Percentiles rank a stretch among this genome's conserved stretches.
These are phyloP conservation scores for Eleutherodactylus coqui DNA, from an alignment of 2,797 vertebrate genomes.

Conservation along the genomic window DNA sequence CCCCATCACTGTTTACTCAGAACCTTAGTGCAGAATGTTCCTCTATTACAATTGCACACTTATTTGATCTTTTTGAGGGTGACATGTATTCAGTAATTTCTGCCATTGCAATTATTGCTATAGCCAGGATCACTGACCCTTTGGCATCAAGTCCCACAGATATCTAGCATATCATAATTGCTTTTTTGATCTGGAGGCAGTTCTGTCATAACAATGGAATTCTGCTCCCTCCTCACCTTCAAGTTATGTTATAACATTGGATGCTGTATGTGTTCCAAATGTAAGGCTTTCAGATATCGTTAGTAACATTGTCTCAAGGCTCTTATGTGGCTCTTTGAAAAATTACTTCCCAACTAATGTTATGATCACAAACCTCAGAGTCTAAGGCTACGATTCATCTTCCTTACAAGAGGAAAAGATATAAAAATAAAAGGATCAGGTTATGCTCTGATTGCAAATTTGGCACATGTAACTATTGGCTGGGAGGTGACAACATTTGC, in stretches of 20 bases:
- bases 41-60: neutral
- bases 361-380: constrained; percentile 15
- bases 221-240: constrained; percentile 28
- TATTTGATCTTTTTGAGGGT: constrained; percentile 7
- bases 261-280: constrained; percentile 24
- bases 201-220: constrained; percentile 36
- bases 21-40: neutral
- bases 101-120: constrained; percentile 29
- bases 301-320: constrained; percentile 15
- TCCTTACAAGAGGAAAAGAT: neutral
- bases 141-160: constrained; percentile 3
- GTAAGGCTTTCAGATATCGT: neutral
- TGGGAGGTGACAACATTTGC: neutral
- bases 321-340: neutral
- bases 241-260: constrained; percentile 20
- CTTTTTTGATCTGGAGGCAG: constrained; percentile 56
- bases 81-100: neutral
- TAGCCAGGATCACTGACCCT: constrained; percentile 24
- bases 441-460: neutral
- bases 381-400: constrained; percentile 8
- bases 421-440: neutral
- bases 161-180: constrained; percentile 55
- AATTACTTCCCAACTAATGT: constrained; percentile 29
- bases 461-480: neutral
- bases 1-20: neutral